Evolutionary conservation across 2,113 vertebrate genomes (phyloP), one percentile per base, ranked within the genome.

Genomic region (Pogona vitticeps): DNA sequence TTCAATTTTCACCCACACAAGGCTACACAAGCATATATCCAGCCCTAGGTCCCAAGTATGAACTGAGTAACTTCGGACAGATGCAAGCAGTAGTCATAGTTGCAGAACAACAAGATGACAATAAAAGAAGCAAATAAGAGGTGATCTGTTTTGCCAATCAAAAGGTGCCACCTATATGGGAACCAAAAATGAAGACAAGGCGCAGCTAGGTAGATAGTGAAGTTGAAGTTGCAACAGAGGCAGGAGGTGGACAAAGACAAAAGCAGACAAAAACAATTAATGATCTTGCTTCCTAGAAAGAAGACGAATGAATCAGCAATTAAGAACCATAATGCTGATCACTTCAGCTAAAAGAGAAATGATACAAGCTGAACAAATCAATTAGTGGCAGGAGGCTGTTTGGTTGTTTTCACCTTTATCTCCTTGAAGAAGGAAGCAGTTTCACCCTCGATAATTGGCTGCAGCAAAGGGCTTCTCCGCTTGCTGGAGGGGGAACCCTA

Each of bases 401-500:
- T n/a, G 28, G 42, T 61, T 36, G 12, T 56, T 36, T 96, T 99
- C 97, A 99, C 98, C 98, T 99, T 98, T 95, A 97, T 97, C 91
- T 99, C 98, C 95, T 99, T 98, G 98, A 99, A 98, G 98, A 99
- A 99, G 93, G 98, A 98, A 89, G 98, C 98, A 73, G 99, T 99
- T 97, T 98, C 98, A 10, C 98, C 99, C 97, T 99, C 99, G 94
- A 99, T 99, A 96, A 99, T 99, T 93, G 99, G 99, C 97, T 99
- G 98, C 95, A 99, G 98, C 96, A 98, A 98, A 94, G 97, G 99
- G 89, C 98, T 98, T 98, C 99, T 97, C 96, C 98, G 97, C 97
- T 99, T 99, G 98, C 98, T 99, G 97, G 99, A 99, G 93, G 99
- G 99, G 93, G 99, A 99, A 76, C 98, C 98, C 99, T 99, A 98